These are phyloP conservation scores for Napeogenes sylphis DNA, from an alignment of 2,888 invertebrate genomes.

Conservation along the genomic window DNA sequence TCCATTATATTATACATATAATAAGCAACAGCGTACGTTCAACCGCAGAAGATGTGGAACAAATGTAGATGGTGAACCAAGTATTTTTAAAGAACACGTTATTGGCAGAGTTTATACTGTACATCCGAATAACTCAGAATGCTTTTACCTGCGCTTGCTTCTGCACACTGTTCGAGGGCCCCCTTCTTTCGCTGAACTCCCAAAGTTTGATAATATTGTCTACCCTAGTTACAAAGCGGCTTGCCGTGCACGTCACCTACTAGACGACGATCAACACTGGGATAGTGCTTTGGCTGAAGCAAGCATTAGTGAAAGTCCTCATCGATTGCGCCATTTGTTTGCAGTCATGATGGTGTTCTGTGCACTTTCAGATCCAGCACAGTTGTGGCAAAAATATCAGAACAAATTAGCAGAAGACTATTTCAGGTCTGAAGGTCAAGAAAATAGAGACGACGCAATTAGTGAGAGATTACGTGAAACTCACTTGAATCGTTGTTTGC, in stretches of 20 bases:
- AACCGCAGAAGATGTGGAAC: constrained; percentile 25
- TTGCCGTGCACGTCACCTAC: constrained; percentile 31
- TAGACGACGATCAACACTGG: constrained; percentile 16
- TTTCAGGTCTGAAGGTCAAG: not conserved
- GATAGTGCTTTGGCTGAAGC: constrained; percentile 12
- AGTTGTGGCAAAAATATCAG: constrained; percentile 12
- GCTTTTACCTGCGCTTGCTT: constrained; percentile 28
- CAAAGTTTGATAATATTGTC: constrained; percentile 37
- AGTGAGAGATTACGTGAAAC: constrained; percentile 8
- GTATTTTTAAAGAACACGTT: constrained; percentile 28
- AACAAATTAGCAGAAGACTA: constrained; percentile 12
- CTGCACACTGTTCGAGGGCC: constrained; percentile 33
- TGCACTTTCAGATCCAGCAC: constrained; percentile 21
- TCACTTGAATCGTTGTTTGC: constrained; percentile 9
- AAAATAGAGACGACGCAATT: not conserved
- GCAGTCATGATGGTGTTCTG: constrained; percentile 30
- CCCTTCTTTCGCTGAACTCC: constrained; percentile 36
- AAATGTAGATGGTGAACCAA: constrained; percentile 22
- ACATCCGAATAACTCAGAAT: constrained; percentile 31
- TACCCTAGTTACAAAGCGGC: constrained; percentile 38
- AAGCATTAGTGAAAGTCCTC: constrained; percentile 14
- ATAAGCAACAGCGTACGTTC: constrained; percentile 26
- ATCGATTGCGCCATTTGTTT: constrained; percentile 31
- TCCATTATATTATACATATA: constrained; percentile 34
- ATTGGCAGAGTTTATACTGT: constrained; percentile 30